These are phyloP conservation scores for Trachurus trachurus DNA, from an alignment of 2,797 vertebrate species.

Conservation along the genomic window DNA sequence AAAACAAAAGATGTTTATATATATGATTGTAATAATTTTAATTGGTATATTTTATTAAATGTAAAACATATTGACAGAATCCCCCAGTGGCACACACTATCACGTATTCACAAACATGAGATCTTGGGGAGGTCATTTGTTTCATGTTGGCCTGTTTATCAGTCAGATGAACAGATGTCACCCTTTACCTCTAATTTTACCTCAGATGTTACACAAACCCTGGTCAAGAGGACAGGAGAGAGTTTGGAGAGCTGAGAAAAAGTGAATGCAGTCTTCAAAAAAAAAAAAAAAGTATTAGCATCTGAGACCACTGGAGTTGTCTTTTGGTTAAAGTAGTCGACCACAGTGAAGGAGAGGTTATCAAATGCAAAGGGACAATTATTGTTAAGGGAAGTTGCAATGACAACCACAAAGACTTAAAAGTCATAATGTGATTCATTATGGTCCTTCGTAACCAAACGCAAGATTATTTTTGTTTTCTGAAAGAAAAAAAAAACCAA, in stretches of 20 bases:
- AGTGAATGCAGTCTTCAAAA: constrained; percentile 45
- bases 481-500: constrained; percentile 31
- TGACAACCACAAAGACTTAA: constrained; percentile 75
- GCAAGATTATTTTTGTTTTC: constrained; percentile 50
- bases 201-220: constrained; percentile 80
- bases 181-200: constrained; percentile 87
- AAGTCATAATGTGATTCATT: constrained; percentile 66
- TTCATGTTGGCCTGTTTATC: constrained; percentile 75
- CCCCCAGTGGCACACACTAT: constrained; percentile 71
- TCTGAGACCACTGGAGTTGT: constrained; percentile 68
- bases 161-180: constrained; percentile 80
- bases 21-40: constrained; percentile 85
- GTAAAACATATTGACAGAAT: constrained; percentile 80
- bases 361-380: constrained; percentile 72
- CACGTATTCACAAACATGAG: constrained; percentile 72
- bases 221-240: constrained; percentile 12
- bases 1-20: constrained; percentile 85
- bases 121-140: constrained; percentile 73
- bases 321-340: constrained; percentile 58
- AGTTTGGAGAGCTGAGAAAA: constrained; percentile 17
- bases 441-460: constrained; percentile 65
- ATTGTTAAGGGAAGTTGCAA: constrained; percentile 75
- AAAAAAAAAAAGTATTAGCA: constrained; percentile 29
- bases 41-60: constrained; percentile 87
- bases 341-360: constrained; percentile 44